phyloP scores from a whole-genome alignment of 2,113 vertebrate genomes.

The Regulus satrapa region DNA sequence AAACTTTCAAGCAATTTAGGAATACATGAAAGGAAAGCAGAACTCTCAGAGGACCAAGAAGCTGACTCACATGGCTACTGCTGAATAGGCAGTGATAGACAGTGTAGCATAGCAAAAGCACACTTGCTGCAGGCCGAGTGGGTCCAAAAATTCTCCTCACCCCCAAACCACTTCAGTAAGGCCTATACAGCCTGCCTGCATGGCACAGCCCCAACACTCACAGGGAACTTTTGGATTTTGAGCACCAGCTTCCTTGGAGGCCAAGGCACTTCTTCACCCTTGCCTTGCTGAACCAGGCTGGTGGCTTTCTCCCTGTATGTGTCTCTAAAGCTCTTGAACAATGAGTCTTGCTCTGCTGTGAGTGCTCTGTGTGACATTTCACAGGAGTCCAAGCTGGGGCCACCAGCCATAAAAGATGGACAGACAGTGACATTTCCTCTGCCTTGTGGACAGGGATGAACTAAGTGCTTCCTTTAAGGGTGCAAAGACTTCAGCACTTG shows the following conservation, averaged over 20 bases:
- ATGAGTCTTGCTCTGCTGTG: background rate
- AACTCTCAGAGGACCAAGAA: background rate
- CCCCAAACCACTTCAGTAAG: background rate
- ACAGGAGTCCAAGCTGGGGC: background rate
- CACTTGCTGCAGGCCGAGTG: accelerated
- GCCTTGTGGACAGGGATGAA: background rate
- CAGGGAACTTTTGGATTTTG: background rate
- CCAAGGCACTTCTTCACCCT: background rate
- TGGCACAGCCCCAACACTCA: background rate
- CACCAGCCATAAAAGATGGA: background rate
- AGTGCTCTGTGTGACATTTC: accelerated
- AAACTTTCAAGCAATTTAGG: slow-evolving; percentile 44
- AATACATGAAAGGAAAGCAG: slow-evolving; percentile 13
- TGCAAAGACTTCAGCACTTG: background rate
- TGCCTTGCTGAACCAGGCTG: background rate
- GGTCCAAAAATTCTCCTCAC: background rate
- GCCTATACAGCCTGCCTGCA: background rate
- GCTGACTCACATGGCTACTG: background rate
- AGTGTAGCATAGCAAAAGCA: background rate
- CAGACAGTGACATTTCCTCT: background rate
- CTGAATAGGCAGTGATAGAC: background rate
- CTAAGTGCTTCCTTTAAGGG: background rate
- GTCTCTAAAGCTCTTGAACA: background rate
- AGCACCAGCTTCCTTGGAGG: background rate
- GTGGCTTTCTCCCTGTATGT: accelerated